A percentile compares a stretch with the other conserved stretches of the same genome.
These are phyloP conservation scores for Galbula dea DNA, from an alignment of 2,113 vertebrate genomes.

Conservation along the genomic window DNA sequence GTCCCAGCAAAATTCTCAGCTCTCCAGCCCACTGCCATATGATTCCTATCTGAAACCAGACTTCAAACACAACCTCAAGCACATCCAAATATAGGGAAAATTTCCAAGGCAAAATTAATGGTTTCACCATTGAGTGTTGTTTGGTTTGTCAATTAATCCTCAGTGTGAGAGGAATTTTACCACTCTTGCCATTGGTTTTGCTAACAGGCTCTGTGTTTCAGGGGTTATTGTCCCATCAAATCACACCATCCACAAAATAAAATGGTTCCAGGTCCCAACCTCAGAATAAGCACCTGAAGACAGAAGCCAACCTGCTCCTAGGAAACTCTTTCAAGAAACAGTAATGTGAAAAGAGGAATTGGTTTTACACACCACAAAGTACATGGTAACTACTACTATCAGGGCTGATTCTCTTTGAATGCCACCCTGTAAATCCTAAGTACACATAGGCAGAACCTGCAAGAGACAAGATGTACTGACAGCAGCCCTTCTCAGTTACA, in stretches of 20 bases:
- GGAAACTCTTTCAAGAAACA: not conserved
- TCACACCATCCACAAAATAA: not conserved
- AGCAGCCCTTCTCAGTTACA: not conserved
- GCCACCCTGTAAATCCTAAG: not conserved
- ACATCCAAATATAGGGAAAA: not conserved
- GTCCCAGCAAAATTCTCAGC: not conserved
- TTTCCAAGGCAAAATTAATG: not conserved
- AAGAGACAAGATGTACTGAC: not conserved
- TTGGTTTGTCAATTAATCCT: not conserved
- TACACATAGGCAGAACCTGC: not conserved
- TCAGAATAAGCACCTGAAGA: not conserved
- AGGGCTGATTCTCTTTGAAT: not conserved
- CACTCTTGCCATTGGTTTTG: not conserved
- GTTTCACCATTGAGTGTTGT: not conserved
- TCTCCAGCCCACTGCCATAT: not conserved
- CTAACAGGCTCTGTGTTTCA: not conserved
- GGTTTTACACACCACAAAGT: not conserved
- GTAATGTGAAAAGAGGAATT: not conserved
- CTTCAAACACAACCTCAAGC: not conserved
- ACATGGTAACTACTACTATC: not conserved
- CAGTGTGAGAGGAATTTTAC: not conserved
- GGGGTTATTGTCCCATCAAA: not conserved
- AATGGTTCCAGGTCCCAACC: not conserved
- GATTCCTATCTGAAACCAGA: not conserved
- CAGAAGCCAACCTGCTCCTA: not conserved